These are phyloP conservation scores for Wasmannia auropunctata DNA, from an alignment of 1,140 invertebrate species.

Conservation along the genomic window DNA sequence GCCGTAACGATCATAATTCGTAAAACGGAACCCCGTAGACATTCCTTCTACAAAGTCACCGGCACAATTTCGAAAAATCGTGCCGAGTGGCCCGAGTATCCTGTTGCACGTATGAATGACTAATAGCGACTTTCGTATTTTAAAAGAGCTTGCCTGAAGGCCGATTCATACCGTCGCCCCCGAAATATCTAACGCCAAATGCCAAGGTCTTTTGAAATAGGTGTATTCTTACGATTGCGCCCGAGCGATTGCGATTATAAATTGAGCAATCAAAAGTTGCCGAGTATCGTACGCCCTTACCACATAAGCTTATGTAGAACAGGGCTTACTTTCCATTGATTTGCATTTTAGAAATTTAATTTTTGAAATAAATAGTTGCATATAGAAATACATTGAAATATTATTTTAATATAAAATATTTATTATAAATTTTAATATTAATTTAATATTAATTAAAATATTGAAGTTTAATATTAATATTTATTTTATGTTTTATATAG, in stretches of 20 bases:
- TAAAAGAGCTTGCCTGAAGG: neutral
- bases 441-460: no score
- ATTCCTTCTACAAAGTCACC: neutral
- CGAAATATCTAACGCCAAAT: constrained; percentile 65
- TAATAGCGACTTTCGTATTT: neutral
- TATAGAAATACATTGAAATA: neutral
- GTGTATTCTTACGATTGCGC: constrained; percentile 3
- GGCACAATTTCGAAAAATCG: neutral
- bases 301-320: neutral
- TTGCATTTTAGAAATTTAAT: neutral
- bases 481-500: no score
- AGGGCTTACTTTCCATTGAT: neutral
- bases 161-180: neutral
- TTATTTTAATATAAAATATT: constrained; percentile 6
- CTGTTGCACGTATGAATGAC: neutral
- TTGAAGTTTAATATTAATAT: no score
- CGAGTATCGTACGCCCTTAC: neutral
- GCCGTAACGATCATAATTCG: constrained; percentile 6
- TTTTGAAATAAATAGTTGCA: neutral
- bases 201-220: constrained; percentile 60
- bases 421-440: no score
- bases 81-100: neutral
- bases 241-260: neutral
- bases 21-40: neutral
- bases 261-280: constrained; percentile 16